phyloP scores from a whole-genome alignment of 2,113 vertebrate genomes.

The human region DNA sequence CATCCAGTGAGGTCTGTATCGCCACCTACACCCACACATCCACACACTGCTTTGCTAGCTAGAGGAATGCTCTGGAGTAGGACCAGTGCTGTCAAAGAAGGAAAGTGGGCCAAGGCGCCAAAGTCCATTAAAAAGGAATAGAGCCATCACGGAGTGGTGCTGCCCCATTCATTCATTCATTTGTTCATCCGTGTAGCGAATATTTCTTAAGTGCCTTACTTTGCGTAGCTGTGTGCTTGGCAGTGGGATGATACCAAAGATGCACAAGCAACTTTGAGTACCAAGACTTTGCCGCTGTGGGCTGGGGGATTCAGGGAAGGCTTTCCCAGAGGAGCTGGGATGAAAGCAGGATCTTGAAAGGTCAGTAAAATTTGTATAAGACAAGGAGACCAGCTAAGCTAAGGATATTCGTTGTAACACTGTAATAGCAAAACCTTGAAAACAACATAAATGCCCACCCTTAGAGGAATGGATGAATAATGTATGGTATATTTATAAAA shows the following conservation, averaged over 20 bases:
- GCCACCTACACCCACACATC: background rate
- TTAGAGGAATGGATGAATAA: background rate
- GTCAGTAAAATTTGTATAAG: background rate
- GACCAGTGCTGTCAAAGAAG: conserved; percentile 33
- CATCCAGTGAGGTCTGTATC: background rate
- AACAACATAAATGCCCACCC: background rate
- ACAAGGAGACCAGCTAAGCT: background rate
- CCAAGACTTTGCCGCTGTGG: no score
- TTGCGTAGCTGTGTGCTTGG: background rate
- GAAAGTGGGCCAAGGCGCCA: background rate
- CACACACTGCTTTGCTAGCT: background rate
- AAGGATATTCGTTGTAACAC: background rate
- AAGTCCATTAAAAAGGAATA: background rate
- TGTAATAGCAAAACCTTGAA: background rate
- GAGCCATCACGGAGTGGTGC: background rate
- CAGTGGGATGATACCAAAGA: background rate
- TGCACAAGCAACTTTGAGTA: background rate
- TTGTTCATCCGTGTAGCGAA: background rate
- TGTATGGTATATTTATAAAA: background rate
- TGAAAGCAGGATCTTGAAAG: background rate
- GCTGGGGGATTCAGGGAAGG: background rate
- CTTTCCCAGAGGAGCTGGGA: background rate
- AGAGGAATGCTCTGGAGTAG: background rate
- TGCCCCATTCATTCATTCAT: background rate
- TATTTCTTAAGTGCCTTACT: background rate